Evolutionary conservation across 2,113 vertebrate species (phyloP).

Genomic region (Mirza zaza): DNA sequence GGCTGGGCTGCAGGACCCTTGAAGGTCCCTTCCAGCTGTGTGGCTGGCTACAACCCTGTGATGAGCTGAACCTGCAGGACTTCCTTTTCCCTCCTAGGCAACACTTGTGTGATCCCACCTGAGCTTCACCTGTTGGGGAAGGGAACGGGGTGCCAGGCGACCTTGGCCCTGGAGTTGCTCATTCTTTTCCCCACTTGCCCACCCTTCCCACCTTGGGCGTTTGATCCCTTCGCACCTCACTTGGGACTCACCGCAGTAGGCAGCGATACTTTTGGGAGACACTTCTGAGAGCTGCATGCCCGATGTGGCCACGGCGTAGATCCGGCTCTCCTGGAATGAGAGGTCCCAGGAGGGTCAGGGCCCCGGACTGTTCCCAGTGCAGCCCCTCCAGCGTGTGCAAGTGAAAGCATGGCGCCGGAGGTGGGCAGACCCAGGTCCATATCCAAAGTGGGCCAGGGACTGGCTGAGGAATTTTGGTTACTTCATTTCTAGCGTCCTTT

Average conservation of each 20-base stretch:
- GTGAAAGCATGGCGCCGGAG: neutral
- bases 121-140: neutral
- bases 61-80: neutral
- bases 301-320: constrained; percentile 96
- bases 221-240: too few relatives aligned
- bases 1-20: neutral
- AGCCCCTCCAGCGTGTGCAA: neutral
- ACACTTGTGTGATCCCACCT: neutral
- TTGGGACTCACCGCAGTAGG: constrained; percentile 53
- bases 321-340: constrained; percentile 92
- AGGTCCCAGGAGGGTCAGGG: neutral
- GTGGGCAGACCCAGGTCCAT: neutral
- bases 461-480: neutral
- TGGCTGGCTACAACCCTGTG: neutral
- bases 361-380: too few relatives aligned
- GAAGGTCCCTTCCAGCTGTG: neutral
- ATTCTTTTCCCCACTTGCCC: neutral
- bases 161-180: neutral
- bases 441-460: neutral
- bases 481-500: neutral
- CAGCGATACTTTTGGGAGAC: neutral
- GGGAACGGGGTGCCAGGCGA: neutral
- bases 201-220: neutral
- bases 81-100: neutral
- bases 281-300: constrained; percentile 94